Percentiles rank a stretch among this genome's conserved stretches.
These are phyloP conservation scores for Tetranychus piercei DNA, from an alignment of 2,888 invertebrate genomes.

Conservation along the genomic window DNA sequence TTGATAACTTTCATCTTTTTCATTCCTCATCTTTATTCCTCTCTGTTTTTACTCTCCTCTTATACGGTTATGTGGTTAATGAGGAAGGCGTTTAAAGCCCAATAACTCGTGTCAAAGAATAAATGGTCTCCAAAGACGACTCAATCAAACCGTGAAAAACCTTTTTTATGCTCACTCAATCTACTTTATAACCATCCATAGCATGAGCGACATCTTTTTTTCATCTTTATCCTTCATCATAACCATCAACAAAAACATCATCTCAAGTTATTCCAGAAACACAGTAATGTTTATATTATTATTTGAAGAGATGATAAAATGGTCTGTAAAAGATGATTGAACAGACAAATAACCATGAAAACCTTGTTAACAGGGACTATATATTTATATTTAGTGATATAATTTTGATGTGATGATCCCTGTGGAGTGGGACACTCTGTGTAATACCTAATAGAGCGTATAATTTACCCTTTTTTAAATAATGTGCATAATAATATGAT, in stretches of 20 bases:
- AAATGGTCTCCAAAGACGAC: background rate
- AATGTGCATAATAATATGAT: background rate
- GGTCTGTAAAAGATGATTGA: background rate
- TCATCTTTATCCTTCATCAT: background rate
- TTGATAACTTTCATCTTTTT: background rate
- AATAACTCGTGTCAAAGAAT: background rate
- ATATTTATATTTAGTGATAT: background rate
- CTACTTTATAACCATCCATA: background rate
- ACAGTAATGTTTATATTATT: background rate
- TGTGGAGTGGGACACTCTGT: background rate
- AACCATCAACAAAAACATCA: background rate
- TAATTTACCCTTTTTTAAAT: background rate
- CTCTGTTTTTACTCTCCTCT: background rate
- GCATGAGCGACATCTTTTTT: background rate
- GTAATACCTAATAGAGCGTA: background rate
- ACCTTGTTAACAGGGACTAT: background rate
- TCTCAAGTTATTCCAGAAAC: background rate
- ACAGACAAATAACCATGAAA: background rate
- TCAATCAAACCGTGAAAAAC: background rate
- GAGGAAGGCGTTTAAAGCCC: conserved; percentile 1
- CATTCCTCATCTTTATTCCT: background rate
- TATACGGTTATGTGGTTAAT: background rate
- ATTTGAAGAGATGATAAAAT: background rate
- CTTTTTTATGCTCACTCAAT: background rate
- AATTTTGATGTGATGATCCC: background rate